Evolutionary conservation across 2,113 vertebrate species (phyloP).

Genomic region (Odontesthes bonariensis): DNA sequence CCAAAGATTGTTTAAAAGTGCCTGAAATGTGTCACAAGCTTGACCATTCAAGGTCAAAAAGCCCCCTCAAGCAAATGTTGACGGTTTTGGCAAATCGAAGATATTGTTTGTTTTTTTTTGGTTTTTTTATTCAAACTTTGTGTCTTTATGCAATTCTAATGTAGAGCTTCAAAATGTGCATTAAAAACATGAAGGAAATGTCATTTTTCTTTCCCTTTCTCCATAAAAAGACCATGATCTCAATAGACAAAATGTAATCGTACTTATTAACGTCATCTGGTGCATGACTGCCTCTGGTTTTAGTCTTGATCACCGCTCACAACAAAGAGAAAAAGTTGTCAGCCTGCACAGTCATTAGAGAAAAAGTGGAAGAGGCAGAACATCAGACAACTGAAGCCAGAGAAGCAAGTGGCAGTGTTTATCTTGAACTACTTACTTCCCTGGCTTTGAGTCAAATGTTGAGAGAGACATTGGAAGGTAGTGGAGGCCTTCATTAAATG

Average conservation of each 20-base stretch:
- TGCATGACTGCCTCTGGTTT: neutral
- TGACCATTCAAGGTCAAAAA: no score
- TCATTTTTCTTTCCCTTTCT: no score
- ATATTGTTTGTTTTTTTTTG: no score
- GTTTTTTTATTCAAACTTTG: no score
- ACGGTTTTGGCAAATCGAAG: no score
- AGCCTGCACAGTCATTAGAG: neutral
- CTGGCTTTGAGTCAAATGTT: slow-evolving; percentile 60
- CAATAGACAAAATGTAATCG: neutral
- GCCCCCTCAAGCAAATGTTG: no score
- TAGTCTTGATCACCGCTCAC: neutral
- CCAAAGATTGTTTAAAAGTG: no score
- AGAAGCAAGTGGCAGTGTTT: slow-evolving; percentile 51
- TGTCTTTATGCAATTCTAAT: no score
- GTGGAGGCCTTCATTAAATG: slow-evolving; percentile 77
- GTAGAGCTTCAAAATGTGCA: no score
- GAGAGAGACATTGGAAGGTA: slow-evolving; percentile 61
- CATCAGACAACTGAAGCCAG: slow-evolving; percentile 34
- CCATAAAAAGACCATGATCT: neutral
- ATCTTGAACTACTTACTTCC: slow-evolving; percentile 54
- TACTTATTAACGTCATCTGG: neutral
- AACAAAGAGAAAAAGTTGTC: slow-evolving; percentile 12
- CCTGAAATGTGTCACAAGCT: no score
- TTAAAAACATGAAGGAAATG: no score
- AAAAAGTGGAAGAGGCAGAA: slow-evolving; percentile 12